These are phyloP conservation scores for Vulpes lagopus DNA, from an alignment of 2,113 vertebrate genomes.

Conservation along the genomic window DNA sequence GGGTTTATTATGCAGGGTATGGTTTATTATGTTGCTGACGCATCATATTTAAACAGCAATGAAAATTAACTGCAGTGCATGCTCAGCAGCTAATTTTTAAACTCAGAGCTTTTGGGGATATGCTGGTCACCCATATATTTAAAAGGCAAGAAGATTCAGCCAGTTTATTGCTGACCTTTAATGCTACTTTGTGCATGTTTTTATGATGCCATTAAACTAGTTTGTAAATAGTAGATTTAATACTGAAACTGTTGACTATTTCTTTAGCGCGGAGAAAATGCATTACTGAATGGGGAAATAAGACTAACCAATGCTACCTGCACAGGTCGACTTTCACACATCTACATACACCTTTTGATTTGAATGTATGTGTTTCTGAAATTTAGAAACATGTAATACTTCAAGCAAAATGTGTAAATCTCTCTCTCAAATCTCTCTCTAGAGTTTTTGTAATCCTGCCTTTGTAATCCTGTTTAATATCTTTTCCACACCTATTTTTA, in stretches of 20 bases:
- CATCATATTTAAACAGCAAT: constrained; percentile 65
- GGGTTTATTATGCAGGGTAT: constrained; percentile 60
- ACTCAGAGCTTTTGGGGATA: constrained; percentile 60
- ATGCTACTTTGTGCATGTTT: constrained; percentile 74
- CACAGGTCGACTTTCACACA: neutral
- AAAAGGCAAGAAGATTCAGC: constrained; percentile 69
- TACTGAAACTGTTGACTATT: constrained; percentile 23
- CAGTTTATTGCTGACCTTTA: constrained; percentile 80
- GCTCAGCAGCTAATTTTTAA: constrained; percentile 69
- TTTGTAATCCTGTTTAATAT: neutral
- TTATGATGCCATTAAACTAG: constrained; percentile 78
- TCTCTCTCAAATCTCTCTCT: neutral
- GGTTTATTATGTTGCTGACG: constrained; percentile 49
- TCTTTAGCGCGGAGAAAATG: constrained; percentile 33
- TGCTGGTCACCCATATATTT: constrained; percentile 71
- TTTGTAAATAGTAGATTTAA: constrained; percentile 77
- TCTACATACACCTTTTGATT: neutral
- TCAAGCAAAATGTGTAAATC: neutral
- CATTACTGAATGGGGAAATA: neutral
- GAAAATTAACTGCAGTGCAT: constrained; percentile 65
- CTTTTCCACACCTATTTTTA: neutral
- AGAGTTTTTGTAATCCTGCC: neutral
- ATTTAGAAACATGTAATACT: neutral
- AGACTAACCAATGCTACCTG: neutral
- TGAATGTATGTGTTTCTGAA: neutral